A percentile compares a stretch with the other conserved stretches of the same genome.
phyloP scores from a whole-genome alignment of 2,113 vertebrate genomes.

The Herpetotheres cachinnans region DNA sequence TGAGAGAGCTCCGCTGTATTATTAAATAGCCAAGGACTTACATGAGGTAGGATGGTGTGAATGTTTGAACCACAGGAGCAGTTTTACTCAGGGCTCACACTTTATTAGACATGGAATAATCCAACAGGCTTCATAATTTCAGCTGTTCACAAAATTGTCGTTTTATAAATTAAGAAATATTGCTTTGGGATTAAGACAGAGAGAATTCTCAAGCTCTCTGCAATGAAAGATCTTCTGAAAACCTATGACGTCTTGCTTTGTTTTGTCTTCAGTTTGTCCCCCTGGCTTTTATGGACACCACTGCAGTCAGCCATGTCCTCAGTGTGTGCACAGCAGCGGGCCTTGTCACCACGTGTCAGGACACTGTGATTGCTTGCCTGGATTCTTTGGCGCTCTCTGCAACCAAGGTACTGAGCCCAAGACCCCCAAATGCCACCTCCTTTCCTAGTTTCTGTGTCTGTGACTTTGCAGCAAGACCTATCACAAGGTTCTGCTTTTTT shows the following conservation, averaged over 20 bases:
- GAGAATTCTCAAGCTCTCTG: not conserved
- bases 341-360: conserved; percentile 93
- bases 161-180: not conserved
- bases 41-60: not conserved
- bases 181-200: not conserved
- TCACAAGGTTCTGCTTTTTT: not conserved
- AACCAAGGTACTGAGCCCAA: conserved; percentile 86
- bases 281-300: conserved; percentile 91
- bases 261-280: conserved; percentile 83
- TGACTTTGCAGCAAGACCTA: not conserved
- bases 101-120: not conserved
- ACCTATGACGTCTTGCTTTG: not conserved
- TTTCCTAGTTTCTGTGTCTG: not conserved
- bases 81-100: not conserved
- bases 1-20: not conserved
- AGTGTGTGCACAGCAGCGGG: conserved; percentile 91
- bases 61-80: not conserved
- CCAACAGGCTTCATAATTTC: not conserved
- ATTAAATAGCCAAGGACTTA: not conserved
- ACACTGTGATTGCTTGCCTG: conserved; percentile 90
- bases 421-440: not conserved
- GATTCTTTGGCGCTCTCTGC: conserved; percentile 90
- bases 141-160: not conserved
- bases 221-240: not conserved
- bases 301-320: conserved; percentile 90